Evolutionary conservation across 2,797 vertebrate genomes (phyloP), one percentile per base, ranked within the genome.

Genomic region (Cossypha niveicapilla): DNA sequence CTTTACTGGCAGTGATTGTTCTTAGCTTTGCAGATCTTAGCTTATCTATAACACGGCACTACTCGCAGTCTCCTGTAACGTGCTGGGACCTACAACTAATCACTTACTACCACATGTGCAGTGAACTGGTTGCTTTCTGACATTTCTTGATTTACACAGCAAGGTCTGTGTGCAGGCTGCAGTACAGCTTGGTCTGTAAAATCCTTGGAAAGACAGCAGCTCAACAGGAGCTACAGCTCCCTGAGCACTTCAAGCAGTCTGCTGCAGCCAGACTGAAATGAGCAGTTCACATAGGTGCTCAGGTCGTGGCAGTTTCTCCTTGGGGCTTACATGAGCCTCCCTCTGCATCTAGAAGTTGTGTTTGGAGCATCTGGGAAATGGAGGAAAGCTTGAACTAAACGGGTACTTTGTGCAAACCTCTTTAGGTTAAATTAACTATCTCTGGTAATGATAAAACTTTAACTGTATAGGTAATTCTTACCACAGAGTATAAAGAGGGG

Each of bases 51-150:
- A 15, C 23, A 17, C 2, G 5, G 18, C 51, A 18, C 15, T 47
- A 3, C 17, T 44, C 14, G 39, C 0, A 0, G 1, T 57, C 9
- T 50, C 25, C 32, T 71, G 16, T 37, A 37, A 56, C 1, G 0
- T 30, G 9, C 35, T 70, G 65, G 30, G 17, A 71, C 21, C 34
- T n/a, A 28, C 75, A 77, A 6, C 11, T 58, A 10, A 35, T 70
- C 48, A 16, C 21, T 53, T 44, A 10, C 22, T 66, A 61, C 11
- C 16, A 1, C 19, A 13, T 3, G 3, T 53, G 41, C 11, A 15
- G 28, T 18, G 62, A 60, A 7, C 3, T 0, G 0, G 13, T 34
- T 56, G 28, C 28, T 71, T 86, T 35, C 25, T 28, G 8, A 3
- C 15, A 10, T 53, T 70, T 88, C 48, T 83, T 41, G 34, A 22